phyloP scores from a whole-genome alignment of 2,888 invertebrate species.

The Microplitis manilae region DNA sequence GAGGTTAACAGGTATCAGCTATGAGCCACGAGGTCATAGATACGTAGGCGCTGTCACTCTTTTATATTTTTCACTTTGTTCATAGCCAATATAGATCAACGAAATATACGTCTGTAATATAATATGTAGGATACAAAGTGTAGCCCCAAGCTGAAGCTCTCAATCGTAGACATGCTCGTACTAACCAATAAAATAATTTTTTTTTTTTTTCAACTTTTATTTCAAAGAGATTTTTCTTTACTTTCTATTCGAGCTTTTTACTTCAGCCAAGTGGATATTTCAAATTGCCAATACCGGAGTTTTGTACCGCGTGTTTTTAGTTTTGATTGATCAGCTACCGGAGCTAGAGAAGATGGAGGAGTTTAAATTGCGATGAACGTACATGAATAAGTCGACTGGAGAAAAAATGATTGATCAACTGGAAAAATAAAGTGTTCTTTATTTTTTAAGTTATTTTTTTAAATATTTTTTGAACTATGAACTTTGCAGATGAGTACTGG shows the following conservation, averaged over 20 bases:
- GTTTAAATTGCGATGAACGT: neutral
- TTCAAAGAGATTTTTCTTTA: neutral
- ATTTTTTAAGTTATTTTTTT: neutral
- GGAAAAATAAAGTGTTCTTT: neutral
- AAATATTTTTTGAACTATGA: neutral
- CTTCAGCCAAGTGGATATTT: neutral
- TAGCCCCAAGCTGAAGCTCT: neutral
- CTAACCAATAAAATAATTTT: neutral
- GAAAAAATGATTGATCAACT: neutral
- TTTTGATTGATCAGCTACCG: neutral
- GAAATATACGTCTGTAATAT: neutral
- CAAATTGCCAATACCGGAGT: neutral
- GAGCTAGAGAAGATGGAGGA: neutral
- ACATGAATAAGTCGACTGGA: slow-evolving; percentile 1
- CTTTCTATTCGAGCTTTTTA: neutral
- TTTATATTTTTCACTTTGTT: slow-evolving; percentile 33
- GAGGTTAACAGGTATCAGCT: slow-evolving; percentile 55
- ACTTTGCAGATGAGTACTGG: neutral
- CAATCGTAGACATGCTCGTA: neutral
- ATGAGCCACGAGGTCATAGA: slow-evolving; percentile 38
- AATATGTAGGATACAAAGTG: neutral
- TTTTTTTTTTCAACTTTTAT: neutral
- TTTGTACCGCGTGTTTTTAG: neutral
- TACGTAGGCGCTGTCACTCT: slow-evolving; percentile 30
- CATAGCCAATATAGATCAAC: neutral